phyloP scores from a whole-genome alignment of 1,140 invertebrate species.

The Trachymyrmex cornetzi region DNA sequence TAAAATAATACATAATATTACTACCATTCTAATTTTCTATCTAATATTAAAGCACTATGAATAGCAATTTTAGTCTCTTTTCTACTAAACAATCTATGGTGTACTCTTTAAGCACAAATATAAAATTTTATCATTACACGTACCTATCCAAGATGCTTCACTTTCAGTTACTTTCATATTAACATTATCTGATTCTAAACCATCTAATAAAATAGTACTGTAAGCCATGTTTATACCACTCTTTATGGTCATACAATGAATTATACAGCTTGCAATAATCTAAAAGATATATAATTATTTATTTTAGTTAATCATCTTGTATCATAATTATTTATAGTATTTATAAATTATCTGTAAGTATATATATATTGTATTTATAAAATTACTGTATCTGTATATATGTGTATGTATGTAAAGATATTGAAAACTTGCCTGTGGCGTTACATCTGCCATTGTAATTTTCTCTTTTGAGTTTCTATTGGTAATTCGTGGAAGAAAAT shows the following conservation, averaged over 20 bases:
- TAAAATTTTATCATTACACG: slow-evolving; percentile 7
- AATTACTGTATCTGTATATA: not conserved
- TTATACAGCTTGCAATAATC: slow-evolving; percentile 84
- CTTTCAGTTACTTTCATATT: slow-evolving; percentile 4
- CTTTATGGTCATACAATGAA: slow-evolving; percentile 86
- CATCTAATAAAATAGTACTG: slow-evolving; percentile 86
- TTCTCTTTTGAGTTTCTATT: not conserved
- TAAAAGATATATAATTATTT: slow-evolving; percentile 69
- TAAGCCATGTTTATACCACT: slow-evolving; percentile 87
- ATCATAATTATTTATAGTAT: not conserved
- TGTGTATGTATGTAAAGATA: not conserved
- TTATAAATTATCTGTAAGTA: not conserved
- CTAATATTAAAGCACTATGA: not conserved
- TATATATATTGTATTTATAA: not conserved
- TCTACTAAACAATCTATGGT: not conserved
- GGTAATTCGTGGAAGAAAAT: not conserved
- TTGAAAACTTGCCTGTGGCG: slow-evolving; percentile 21
- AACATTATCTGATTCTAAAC: slow-evolving; percentile 68
- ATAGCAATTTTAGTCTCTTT: not conserved
- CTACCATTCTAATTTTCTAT: not conserved
- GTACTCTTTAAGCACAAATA: slow-evolving; percentile 3
- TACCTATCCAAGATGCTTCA: slow-evolving; percentile 51
- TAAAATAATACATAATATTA: slow-evolving; percentile 47
- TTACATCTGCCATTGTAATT: slow-evolving; percentile 23
- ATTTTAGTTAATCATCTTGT: not conserved